Evolutionary conservation across 2,113 vertebrate species (phyloP).

Genomic region (Amia ocellicauda): DNA sequence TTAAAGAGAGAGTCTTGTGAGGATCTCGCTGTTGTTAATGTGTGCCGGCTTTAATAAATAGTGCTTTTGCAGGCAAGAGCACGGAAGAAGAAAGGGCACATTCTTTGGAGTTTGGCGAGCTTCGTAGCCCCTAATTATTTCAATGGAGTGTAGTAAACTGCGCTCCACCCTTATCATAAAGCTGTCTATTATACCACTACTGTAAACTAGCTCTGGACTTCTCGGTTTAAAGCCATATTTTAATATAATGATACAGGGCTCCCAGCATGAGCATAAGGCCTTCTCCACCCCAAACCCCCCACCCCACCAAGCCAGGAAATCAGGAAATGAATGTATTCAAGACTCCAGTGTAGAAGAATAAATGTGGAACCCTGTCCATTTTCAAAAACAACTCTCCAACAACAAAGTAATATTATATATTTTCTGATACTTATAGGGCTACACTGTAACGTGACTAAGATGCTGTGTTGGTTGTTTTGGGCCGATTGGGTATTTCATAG

Average conservation of each 20-base stretch:
- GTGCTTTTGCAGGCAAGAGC: conserved; percentile 32
- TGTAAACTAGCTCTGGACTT: conserved; percentile 23
- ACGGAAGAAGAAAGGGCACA: conserved; percentile 36
- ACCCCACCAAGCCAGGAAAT: too few relatives aligned
- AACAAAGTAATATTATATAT: too few relatives aligned
- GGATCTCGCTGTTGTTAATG: conserved; percentile 31
- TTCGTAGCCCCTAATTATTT: conserved; percentile 36
- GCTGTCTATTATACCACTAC: conserved; percentile 34
- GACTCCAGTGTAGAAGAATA: too few relatives aligned
- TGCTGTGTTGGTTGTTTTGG: too few relatives aligned
- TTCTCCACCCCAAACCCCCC: too few relatives aligned
- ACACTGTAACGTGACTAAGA: too few relatives aligned
- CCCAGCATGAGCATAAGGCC: too few relatives aligned
- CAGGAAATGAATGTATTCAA: too few relatives aligned
- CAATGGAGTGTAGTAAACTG: conserved; percentile 29
- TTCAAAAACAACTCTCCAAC: too few relatives aligned
- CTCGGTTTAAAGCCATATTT: background rate
- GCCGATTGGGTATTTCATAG: too few relatives aligned
- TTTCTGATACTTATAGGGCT: too few relatives aligned
- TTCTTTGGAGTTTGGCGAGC: conserved; percentile 29
- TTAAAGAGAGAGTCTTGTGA: conserved; percentile 4
- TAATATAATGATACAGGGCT: conserved; percentile 13
- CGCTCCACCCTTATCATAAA: conserved; percentile 37
- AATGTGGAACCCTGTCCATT: too few relatives aligned
- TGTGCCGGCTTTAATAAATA: conserved; percentile 31